A percentile compares a stretch with the other conserved stretches of the same genome.
These are phyloP conservation scores for Agrochola circellaris DNA, from an alignment of 2,888 invertebrate genomes.

Conservation along the genomic window DNA sequence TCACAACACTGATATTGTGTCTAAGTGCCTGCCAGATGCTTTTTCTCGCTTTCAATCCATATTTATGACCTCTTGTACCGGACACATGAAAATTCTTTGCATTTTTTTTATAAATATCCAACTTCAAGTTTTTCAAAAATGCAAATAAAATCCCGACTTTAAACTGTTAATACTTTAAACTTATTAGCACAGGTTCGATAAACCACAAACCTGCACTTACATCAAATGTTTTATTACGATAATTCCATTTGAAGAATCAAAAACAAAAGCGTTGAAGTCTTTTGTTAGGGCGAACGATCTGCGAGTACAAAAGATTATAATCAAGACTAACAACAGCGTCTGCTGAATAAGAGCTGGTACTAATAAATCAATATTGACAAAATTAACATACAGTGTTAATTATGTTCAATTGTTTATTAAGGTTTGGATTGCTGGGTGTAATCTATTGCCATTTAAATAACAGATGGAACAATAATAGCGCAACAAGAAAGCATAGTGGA, in stretches of 20 bases:
- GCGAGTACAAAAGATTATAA: slow-evolving; percentile 53
- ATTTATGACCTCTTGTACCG: slow-evolving; percentile 40
- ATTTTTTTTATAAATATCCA: background rate
- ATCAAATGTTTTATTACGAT: slow-evolving; percentile 23
- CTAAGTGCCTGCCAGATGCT: slow-evolving; percentile 52
- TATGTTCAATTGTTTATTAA: slow-evolving; percentile 86
- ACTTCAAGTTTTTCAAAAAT: background rate
- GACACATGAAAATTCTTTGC: slow-evolving; percentile 6
- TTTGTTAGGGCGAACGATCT: slow-evolving; percentile 69
- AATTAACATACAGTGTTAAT: slow-evolving; percentile 88
- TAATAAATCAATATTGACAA: slow-evolving; percentile 82
- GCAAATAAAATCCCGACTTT: background rate
- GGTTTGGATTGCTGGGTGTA: slow-evolving; percentile 77
- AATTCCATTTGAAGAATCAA: slow-evolving; percentile 31
- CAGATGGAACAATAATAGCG: slow-evolving; percentile 88
- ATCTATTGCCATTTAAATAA: slow-evolving; percentile 90
- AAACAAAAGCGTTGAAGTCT: slow-evolving; percentile 75
- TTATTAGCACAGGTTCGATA: slow-evolving; percentile 9
- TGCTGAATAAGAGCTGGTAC: slow-evolving; percentile 51
- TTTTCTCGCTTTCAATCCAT: slow-evolving; percentile 44
- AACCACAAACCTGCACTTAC: slow-evolving; percentile 19
- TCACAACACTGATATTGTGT: slow-evolving; percentile 57
- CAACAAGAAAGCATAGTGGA: slow-evolving; percentile 82
- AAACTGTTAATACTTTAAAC: background rate
- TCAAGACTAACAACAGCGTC: slow-evolving; percentile 49